phyloP scores from a whole-genome alignment of 2,888 invertebrate genomes.

The Agrotis segetum region DNA sequence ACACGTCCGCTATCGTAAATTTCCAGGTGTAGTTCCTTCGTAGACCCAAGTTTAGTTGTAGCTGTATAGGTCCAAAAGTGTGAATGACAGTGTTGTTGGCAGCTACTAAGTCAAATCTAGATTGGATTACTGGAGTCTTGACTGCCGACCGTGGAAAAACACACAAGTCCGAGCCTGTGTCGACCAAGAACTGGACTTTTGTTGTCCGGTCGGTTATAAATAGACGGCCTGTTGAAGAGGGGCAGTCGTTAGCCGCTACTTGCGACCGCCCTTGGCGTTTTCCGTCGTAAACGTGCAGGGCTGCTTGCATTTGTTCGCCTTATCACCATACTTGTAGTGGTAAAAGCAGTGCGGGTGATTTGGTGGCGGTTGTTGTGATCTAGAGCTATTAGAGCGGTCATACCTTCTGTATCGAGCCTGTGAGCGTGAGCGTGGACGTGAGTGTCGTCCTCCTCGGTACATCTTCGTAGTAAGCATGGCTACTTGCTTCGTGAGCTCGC shows the following conservation, averaged over 20 bases:
- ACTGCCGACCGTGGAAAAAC: slow-evolving; percentile 51
- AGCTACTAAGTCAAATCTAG: slow-evolving; percentile 66
- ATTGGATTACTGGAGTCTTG: not conserved
- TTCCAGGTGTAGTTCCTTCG: slow-evolving; percentile 63
- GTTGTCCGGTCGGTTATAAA: slow-evolving; percentile 42
- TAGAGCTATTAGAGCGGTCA: slow-evolving; percentile 1
- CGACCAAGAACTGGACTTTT: too few species aligned
- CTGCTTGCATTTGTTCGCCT: slow-evolving; percentile 26
- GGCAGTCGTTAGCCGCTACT: slow-evolving; percentile 54
- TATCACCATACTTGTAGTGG: slow-evolving; percentile 20
- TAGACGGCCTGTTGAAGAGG: slow-evolving; percentile 39
- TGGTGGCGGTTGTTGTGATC: not conserved
- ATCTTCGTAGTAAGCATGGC: not conserved
- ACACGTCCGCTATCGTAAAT: slow-evolving; percentile 71
- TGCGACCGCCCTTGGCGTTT: slow-evolving; percentile 52
- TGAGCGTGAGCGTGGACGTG: slow-evolving; percentile 16
- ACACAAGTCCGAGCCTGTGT: slow-evolving; percentile 55
- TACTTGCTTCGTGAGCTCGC: slow-evolving; percentile 6
- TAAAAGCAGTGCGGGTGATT: too few species aligned
- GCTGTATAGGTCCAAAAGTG: slow-evolving; percentile 9
- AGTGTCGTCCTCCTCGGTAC: not conserved
- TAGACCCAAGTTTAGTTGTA: not conserved
- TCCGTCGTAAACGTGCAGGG: slow-evolving; percentile 40
- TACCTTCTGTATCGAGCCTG: not conserved
- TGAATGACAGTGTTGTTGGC: slow-evolving; percentile 69